A percentile compares a stretch with the other conserved stretches of the same genome.
These are phyloP conservation scores for Eolophus roseicapilla DNA, from an alignment of 2,113 vertebrate genomes.

Conservation along the genomic window DNA sequence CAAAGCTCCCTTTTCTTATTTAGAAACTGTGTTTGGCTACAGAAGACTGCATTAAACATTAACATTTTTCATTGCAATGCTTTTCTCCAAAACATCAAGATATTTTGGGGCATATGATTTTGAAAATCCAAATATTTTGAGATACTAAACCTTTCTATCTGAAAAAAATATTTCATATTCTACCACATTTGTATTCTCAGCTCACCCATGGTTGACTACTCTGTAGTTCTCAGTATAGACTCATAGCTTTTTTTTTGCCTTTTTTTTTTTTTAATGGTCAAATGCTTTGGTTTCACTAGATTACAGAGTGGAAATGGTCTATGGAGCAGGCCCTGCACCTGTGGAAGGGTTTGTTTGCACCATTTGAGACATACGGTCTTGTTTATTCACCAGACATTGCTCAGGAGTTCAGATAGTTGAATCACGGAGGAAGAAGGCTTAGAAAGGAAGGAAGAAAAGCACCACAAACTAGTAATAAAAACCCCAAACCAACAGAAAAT, in stretches of 20 bases:
- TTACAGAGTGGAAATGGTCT: not conserved
- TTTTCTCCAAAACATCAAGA: not conserved
- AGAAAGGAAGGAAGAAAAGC: not conserved
- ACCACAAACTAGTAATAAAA: not conserved
- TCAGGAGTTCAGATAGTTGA: not conserved
- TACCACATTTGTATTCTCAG: not conserved
- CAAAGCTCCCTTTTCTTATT: not conserved
- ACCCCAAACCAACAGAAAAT: rapidly evolving
- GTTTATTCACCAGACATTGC: not conserved
- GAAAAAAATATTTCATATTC: not conserved
- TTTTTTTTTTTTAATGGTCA: not conserved
- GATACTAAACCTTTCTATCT: not conserved
- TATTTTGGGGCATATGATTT: not conserved
- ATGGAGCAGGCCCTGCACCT: not conserved
- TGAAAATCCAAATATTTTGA: not conserved
- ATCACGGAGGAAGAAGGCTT: not conserved
- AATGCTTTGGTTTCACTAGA: not conserved
- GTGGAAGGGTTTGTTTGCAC: not conserved
- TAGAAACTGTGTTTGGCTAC: not conserved
- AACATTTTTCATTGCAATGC: not conserved
- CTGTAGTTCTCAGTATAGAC: not conserved
- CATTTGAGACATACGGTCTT: not conserved
- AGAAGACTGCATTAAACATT: not conserved
- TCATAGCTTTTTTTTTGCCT: not conserved
- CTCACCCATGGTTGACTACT: not conserved